phyloP scores from a whole-genome alignment of 2,888 invertebrate species.

The Drosophila pseudotalamancana region DNA sequence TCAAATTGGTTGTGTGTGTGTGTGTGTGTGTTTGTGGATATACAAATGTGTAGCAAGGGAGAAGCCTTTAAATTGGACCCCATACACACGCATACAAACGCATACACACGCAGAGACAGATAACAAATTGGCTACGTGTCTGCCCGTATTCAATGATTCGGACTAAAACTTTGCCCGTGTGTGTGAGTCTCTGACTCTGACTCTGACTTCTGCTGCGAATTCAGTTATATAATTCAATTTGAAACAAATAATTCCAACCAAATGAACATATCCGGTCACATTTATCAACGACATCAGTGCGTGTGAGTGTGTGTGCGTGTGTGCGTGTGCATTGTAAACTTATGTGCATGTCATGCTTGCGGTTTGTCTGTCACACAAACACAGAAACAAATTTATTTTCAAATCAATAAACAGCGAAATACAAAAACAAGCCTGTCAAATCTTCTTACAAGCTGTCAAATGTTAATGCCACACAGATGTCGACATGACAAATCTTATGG shows the following conservation, averaged over 20 bases:
- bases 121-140: conserved; percentile 66
- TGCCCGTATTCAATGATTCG: conserved; percentile 13
- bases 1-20: conserved; percentile 33
- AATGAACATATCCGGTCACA: conserved; percentile 22
- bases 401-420: conserved; percentile 31
- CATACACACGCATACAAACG: conserved; percentile 12
- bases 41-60: conserved; percentile 61
- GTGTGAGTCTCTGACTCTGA: conserved; percentile 35
- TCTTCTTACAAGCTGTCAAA: conserved; percentile 46
- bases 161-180: not conserved
- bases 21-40: conserved; percentile 20
- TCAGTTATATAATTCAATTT: conserved; percentile 70
- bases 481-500: conserved; percentile 8
- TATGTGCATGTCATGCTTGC: conserved; percentile 13
- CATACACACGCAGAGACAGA: conserved; percentile 10
- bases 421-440: conserved; percentile 30
- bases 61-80: conserved; percentile 42
- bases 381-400: conserved; percentile 6
- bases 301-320: not conserved
- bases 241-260: conserved; percentile 25
- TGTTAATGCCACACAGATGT: conserved; percentile 35
- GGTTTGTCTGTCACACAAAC: conserved; percentile 3
- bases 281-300: conserved; percentile 4
- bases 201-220: conserved; percentile 56
- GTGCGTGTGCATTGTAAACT: conserved; percentile 11